Conservation (phyloP, 2,888 invertebrate genomes). For the Megastigmus dorsalis region DNA sequence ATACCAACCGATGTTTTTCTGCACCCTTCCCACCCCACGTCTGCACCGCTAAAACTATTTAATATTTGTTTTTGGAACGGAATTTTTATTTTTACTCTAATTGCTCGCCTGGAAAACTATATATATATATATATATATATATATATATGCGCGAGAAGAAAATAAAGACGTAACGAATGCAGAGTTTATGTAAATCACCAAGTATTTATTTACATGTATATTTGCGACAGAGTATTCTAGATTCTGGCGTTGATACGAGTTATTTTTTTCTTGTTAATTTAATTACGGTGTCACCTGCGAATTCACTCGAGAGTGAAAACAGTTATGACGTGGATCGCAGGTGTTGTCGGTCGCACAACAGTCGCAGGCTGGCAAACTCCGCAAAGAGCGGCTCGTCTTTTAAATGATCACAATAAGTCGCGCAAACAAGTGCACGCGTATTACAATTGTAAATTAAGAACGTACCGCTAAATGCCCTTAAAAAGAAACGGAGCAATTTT, state of each 20-base stretch:
- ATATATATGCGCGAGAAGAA: no score
- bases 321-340: slow-evolving; percentile 28
- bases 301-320: slow-evolving; percentile 43
- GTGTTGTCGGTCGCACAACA: slow-evolving; percentile 19
- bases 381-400: slow-evolving; percentile 33
- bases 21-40: no score
- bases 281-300: slow-evolving; percentile 48
- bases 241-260: background rate
- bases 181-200: no score
- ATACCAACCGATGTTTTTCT: background rate
- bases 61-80: no score
- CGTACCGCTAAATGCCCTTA: background rate
- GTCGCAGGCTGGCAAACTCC: background rate
- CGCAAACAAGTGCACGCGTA: background rate
- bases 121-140: no score
- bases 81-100: no score
- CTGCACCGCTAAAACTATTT: no score
- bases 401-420: slow-evolving; percentile 19
- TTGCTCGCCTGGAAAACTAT: no score
- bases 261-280: slow-evolving; percentile 37
- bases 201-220: no score
- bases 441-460: slow-evolving; percentile 34
- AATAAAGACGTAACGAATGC: no score
- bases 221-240: no score
- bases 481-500: slow-evolving; percentile 6